phyloP scores from a whole-genome alignment of 2,113 vertebrate genomes.

The Halcyon malimbica region DNA sequence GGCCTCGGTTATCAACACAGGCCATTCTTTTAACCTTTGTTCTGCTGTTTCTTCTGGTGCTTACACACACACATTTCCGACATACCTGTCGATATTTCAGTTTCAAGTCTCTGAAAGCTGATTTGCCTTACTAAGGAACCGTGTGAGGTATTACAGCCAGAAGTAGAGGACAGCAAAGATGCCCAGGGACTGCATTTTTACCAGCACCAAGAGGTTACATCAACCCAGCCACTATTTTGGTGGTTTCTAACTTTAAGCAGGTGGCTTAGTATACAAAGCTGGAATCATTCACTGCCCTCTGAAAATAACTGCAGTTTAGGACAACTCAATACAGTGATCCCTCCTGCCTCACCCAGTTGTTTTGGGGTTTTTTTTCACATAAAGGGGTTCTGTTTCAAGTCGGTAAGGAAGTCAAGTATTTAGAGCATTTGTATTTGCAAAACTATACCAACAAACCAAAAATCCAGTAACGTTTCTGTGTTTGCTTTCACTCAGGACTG shows the following conservation, averaged over 20 bases:
- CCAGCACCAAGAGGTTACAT: neutral
- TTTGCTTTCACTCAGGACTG: neutral
- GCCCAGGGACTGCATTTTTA: neutral
- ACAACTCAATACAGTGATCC: neutral
- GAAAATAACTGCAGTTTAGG: neutral
- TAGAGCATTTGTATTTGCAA: neutral
- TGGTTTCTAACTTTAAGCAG: neutral
- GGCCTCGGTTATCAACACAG: neutral
- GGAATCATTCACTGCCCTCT: neutral
- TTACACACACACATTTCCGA: neutral
- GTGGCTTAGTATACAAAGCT: neutral
- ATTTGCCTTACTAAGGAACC: neutral
- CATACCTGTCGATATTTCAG: neutral
- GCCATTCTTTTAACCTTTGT: neutral
- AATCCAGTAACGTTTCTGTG: neutral
- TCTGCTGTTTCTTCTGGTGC: neutral
- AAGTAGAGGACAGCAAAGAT: neutral
- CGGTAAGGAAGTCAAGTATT: neutral
- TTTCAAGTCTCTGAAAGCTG: neutral
- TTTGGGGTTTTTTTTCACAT: neutral
- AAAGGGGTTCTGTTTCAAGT: neutral
- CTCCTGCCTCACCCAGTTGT: neutral
- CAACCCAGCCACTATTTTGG: neutral
- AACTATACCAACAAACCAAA: neutral
- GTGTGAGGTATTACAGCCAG: neutral